Evolutionary conservation across 2,113 vertebrate genomes (phyloP), one percentile per base, ranked within the genome.

Genomic region (Rhizomys pruinosus): DNA sequence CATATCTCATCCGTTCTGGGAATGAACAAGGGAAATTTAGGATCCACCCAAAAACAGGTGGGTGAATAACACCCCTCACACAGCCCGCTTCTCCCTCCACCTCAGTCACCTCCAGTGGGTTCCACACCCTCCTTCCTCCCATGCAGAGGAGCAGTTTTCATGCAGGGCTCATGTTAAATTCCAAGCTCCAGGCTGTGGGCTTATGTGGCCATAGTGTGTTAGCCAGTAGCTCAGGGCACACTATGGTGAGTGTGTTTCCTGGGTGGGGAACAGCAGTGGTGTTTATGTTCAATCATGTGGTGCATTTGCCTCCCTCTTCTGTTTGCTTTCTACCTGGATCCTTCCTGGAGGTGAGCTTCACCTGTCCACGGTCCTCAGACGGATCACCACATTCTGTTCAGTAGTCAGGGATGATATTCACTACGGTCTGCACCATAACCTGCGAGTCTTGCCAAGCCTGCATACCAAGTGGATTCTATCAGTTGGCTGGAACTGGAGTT

Each of bases 11-110:
- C 97, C 98, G 99, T 59, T 99, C 99, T 2, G 99, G 99, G 25
- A 99, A 99, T 20, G 99, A 99, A 89, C 99, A 99, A 47, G 99
- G 99, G 13, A 99, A 98, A 97, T 99, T 99, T 97, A 98, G 97
- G 92, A 99, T 99, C 92, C 98, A 99, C 96, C 97, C 98, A 2
- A 97, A 98, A 93, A 99, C 99, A 92, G 99, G 99, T 99, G 94
- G 59, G 98, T 98, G 84, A 76, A 68, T 27, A 32, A 2, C 9
- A 96, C 5, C 7, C 17, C 3, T 17, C 27, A 5, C 44, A 6
- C 9, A n/a, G 64, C 63, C 44, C 89, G 2, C n/a, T 27, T 81
- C 47, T 76, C 23, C 16, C 74, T 77, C 10, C 27, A 22, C 57
- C 47, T 27, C 52, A 17, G 8, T 47, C 0, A 10, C 0, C 12